Evolutionary conservation across 2,888 invertebrate species (phyloP), one percentile per base, ranked within the genome.

Genomic region (Pediacus dermestoides): DNA sequence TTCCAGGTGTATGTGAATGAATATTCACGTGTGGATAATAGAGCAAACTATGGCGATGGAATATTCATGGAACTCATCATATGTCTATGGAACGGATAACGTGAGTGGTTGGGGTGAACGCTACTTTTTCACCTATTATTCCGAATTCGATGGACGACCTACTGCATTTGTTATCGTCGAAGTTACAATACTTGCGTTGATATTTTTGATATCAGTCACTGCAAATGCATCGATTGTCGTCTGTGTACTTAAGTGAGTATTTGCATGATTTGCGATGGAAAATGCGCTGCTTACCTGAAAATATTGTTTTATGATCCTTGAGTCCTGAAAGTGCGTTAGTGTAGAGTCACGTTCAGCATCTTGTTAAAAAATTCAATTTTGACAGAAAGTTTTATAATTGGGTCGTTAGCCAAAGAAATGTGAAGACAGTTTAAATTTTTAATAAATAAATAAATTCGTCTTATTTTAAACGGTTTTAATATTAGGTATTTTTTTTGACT

Each of bases 91-190:
- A 23, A 61, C 68, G 42, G 74, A 76, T 57, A 67, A 68, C 39
- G 50, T 53, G 21, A 68, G 64, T 36, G 74, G 73, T 34, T 75
- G 75, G 75, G 75, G 74, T 3, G 62, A 64, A 21, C 63, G 76
- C 44, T 76, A 73, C 55, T 77, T 74, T 55, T 77, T 75, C 62
- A 73, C 75, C 4, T 77, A 74, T 48, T 77, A 74, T 64, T 74
- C 73, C 39, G 70, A 76, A 53, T 73, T 75, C 47, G 74, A 73
- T 1, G 62, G 67, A 16, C 64, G 72, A 39, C 59, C 58, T 16
- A 54, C 60, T 16, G 58, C 67, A 8, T 63, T 64, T 16, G 60
- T 66, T 7, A 54, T 67, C 7, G 70, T 74, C 56, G 73, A 72
- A 46, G 50, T 64, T 4, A 38, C 55, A n/a, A 44, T 59, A 26